Percentiles rank a stretch among this genome's conserved stretches.
These are phyloP conservation scores for Tursiops truncatus DNA, from an alignment of 2,113 vertebrate genomes.

Conservation along the genomic window DNA sequence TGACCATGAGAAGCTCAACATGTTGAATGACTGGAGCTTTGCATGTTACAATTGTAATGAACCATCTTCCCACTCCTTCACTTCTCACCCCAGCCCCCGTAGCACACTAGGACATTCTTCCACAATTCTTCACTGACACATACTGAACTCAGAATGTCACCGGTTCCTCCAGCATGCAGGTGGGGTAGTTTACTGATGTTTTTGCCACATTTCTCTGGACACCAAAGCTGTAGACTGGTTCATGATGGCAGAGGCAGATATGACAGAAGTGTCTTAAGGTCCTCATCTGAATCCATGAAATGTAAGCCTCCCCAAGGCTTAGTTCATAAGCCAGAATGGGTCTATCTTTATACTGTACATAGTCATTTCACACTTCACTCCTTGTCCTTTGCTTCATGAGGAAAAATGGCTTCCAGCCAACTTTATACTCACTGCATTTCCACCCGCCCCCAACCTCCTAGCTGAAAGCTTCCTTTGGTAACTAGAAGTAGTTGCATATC, in stretches of 20 bases:
- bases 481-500: slow-evolving; percentile 32
- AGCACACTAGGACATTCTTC: no score
- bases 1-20: neutral
- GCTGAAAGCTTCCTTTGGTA: slow-evolving; percentile 42
- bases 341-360: neutral
- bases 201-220: neutral
- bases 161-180: rapidly evolving
- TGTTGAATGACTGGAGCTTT: neutral
- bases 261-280: neutral
- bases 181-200: neutral
- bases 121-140: neutral
- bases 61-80: neutral
- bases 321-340: neutral
- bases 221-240: neutral
- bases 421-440: neutral
- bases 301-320: neutral
- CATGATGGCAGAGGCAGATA: neutral
- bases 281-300: neutral
- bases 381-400: neutral
- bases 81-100: neutral
- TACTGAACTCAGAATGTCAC: neutral
- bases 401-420: neutral
- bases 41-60: neutral
- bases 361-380: neutral
- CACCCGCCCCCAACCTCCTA: neutral